Evolutionary conservation across 2,888 invertebrate species (phyloP), one percentile per base, ranked within the genome.

Genomic region (Noctua pronuba): DNA sequence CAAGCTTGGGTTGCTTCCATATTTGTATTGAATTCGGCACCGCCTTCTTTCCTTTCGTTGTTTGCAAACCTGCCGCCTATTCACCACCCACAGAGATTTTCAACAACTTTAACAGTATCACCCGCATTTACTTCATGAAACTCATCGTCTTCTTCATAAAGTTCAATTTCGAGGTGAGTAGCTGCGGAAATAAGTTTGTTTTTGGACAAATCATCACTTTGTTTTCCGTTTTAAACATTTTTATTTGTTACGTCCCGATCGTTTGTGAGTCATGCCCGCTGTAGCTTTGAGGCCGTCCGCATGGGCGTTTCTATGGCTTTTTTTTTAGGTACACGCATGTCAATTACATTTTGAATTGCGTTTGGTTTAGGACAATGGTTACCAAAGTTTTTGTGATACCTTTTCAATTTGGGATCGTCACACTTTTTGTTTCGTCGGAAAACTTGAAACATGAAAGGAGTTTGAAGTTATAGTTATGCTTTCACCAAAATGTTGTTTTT

Each of bases 61-160:
- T 96, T 96, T 95, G 95, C 94, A 95, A 95, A 95, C 95, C 91
- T 91, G 91, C 95, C 95, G 95, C 95, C 95, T 94, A 90, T 92
- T 91, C 88, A 90, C 96, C 96, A 95, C 96, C 96, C 95, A 95
- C 94, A 86, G 95, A 85, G 94, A 55, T n/a, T 71, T 79, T 68
- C 66, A 85, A 90, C 91, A 87, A 90, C 68, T 75, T 87, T 77
- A 78, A 38, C n/a, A 67, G 79, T 76, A 70, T 7, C 44, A 55
- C 4, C 7, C 0, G 35, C 35, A 46, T 46, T 60, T 0, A 10
- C n/a, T 21, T 52, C 11, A 0, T 55, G 21, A 38, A 7, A 28
- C n/a, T 64, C 44, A 75, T 69, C 76, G 38, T 46, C 65, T 16
- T 73, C 13, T 8, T 0, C n/a, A n/a, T 78, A 89, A 86, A 82